These are phyloP conservation scores for Rallus crepitans DNA, from an alignment of 2,797 vertebrate genomes.

Conservation along the genomic window DNA sequence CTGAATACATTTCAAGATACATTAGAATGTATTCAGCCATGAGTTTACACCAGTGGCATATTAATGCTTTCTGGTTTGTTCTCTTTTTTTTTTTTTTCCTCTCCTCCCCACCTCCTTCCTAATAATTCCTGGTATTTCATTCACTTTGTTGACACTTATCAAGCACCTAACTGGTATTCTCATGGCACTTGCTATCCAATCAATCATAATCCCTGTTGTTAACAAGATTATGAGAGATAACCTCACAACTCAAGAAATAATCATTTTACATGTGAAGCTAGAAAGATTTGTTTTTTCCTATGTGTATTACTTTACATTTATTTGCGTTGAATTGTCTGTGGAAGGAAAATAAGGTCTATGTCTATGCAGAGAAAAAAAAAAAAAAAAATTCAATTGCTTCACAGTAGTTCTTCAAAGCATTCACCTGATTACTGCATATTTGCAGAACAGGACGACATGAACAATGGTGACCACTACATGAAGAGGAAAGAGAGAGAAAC, in stretches of 20 bases:
- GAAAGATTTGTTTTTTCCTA: not conserved
- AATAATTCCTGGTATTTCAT: not conserved
- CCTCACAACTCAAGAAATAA: not conserved
- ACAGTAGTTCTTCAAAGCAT: not conserved
- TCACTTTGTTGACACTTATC: not conserved
- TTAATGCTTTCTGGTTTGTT: not conserved
- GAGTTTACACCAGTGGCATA: not conserved
- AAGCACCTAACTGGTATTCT: not conserved
- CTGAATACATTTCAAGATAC: not conserved
- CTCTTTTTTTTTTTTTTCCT: not conserved
- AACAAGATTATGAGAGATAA: not conserved
- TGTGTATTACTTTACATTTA: not conserved
- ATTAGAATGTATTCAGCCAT: not conserved
- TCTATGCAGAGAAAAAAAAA: not conserved
- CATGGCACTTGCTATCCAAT: not conserved
- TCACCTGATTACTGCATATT: not conserved
- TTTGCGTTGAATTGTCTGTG: not conserved
- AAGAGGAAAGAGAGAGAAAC: not conserved
- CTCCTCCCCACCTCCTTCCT: not conserved
- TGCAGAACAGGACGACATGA: not conserved
- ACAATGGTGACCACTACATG: not conserved
- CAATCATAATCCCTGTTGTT: not conserved
- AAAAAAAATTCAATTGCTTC: not conserved
- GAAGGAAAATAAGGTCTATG: not conserved
- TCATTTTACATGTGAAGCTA: not conserved